Evolutionary conservation across 2,888 invertebrate species (phyloP), one percentile per base, ranked within the genome.

Genomic region (Gisinianus flammeolus): DNA sequence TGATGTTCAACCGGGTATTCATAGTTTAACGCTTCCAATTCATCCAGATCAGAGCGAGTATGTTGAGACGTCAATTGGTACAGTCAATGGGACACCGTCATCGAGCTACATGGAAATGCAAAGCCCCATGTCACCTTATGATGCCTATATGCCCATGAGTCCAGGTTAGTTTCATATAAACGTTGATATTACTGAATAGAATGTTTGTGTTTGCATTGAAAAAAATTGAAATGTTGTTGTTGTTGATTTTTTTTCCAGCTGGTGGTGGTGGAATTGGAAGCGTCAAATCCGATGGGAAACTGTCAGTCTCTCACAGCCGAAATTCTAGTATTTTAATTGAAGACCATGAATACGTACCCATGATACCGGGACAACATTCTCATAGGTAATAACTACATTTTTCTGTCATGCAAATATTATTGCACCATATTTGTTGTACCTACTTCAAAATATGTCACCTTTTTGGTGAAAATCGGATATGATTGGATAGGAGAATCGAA

Each of bases 131-230:
- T 89, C 89, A 81, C 89, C 89, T 0, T 87, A 85, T 80, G 86
- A 86, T 35, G 83, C 85, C 56, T 90, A 90, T 82, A 89, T 90
- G 87, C 88, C 89, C 54, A 90, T 90, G 89, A 89, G 89, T 85
- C 88, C 88, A 72, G 87, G 87, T 85, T 82, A 70, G 79, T 76
- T 24, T 30, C n/a, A n/a, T n/a, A n/a, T n/a, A n/a, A n/a, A n/a
- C n/a, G n/a, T n/a, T n/a, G n/a, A n/a, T n/a, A n/a, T n/a, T n/a
- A n/a, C n/a, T n/a, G n/a, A n/a, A n/a, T n/a, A n/a, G n/a, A n/a
- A n/a, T n/a, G n/a, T n/a, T n/a, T n/a, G n/a, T n/a, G n/a, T n/a
- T n/a, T n/a, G n/a, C n/a, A n/a, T n/a, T n/a, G n/a, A n/a, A n/a
- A n/a, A n/a, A n/a, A n/a, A n/a, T 44, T 44, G 16, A n/a, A n/a